Evolutionary conservation across 2,888 invertebrate species (phyloP), one percentile per base, ranked within the genome.

Genomic region (Lepidochrysops patricia): DNA sequence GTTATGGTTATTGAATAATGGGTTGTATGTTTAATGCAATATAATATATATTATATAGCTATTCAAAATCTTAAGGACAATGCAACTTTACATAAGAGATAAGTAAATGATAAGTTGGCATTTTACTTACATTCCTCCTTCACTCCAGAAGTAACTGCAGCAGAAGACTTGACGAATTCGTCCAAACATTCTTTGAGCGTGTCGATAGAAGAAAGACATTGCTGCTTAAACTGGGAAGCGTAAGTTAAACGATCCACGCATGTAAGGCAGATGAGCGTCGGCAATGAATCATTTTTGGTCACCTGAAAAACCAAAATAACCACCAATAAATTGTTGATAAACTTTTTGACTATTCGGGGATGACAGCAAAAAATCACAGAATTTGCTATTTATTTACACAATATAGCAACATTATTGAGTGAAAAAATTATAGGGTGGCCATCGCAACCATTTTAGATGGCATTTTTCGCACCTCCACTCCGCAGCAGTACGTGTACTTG

Each of bases 341-440:
- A 64, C 61, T 64, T 64, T 61, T 61, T 64, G 57, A 67, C 68
- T 70, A 68, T 63, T 72, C 78, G 72, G 87, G 85, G 85, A 88
- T 86, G 86, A 82, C 87, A 87, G 79, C 73, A 76, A 80, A 85
- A 83, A 85, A 80, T 78, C 75, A 70, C 62, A 68, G 78, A 77
- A 43, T 75, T 76, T 69, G 67, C 71, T 71, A 76, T 71, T 79
- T 82, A 66, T 62, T 76, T 74, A 80, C 72, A 77, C 75, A 80
- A 80, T 80, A 87, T 85, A 89, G 89, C 89, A 89, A 89, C 88
- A 89, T 88, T 88, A 83, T 77, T 80, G 77, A 75, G 77, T 71
- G 77, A 75, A 84, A 84, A 86, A 84, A 81, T 75, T 72, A 80
- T 81, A 79, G 89, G 89, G 90, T 89, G 89, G 89, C 90, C 89